Evolutionary conservation across 1,140 invertebrate species (phyloP).

Genomic region (Stegodyphus dumicola): DNA sequence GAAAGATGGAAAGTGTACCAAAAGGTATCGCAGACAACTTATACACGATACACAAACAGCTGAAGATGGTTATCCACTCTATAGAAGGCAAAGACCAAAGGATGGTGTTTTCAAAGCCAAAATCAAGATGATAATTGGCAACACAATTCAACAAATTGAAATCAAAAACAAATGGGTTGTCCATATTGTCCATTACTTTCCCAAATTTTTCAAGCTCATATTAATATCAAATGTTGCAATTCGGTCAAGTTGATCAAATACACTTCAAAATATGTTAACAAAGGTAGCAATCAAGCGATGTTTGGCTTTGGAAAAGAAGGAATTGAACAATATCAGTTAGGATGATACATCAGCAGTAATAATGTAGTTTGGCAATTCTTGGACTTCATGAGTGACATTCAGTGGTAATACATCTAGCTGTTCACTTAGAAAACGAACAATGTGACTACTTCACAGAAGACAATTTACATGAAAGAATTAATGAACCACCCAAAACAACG

Average conservation of each 20-base stretch:
- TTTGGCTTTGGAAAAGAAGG: constrained; percentile 2
- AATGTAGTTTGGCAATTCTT: constrained; percentile 64
- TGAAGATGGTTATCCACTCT: constrained; percentile 44
- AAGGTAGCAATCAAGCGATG: constrained; percentile 64
- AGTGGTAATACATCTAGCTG: constrained; percentile 67
- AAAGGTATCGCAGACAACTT: constrained; percentile 52
- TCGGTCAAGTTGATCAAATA: constrained; percentile 72
- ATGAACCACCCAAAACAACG: constrained; percentile 40
- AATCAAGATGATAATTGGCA: background rate
- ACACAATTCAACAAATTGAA: background rate
- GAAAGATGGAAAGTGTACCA: constrained; percentile 60
- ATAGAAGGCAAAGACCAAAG: constrained; percentile 10
- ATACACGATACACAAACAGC: constrained; percentile 14
- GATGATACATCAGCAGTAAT: constrained; percentile 61
- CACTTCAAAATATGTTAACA: constrained; percentile 62
- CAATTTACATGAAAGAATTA: background rate
- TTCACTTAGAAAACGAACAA: constrained; percentile 71
- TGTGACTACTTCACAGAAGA: constrained; percentile 63
- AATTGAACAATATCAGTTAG: constrained; percentile 55
- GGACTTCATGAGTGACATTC: constrained; percentile 68
- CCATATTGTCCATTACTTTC: constrained; percentile 66
- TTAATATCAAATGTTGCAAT: constrained; percentile 71
- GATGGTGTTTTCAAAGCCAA: constrained; percentile 8
- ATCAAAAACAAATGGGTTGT: constrained; percentile 40
- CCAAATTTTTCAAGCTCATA: constrained; percentile 70